A percentile compares a stretch with the other conserved stretches of the same genome.
Evolutionary conservation across 2,113 vertebrate genomes (phyloP).

Genomic region (Archocentrus centrarchus): DNA sequence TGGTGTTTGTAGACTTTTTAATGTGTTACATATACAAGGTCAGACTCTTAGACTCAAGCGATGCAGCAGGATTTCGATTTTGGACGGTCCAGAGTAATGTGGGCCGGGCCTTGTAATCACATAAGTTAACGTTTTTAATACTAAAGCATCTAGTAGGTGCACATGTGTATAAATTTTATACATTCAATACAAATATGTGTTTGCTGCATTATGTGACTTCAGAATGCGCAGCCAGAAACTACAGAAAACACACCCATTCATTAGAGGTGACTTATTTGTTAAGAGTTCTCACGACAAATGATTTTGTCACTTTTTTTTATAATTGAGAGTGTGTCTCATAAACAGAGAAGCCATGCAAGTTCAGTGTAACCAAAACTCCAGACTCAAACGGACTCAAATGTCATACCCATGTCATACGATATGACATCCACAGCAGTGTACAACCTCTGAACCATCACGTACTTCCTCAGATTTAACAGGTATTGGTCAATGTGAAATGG

Average conservation of each 20-base stretch:
- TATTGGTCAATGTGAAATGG: not conserved
- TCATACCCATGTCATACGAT: not conserved
- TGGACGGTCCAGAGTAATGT: too few relatives aligned
- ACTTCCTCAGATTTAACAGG: not conserved
- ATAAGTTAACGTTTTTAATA: not conserved
- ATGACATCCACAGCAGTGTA: not conserved
- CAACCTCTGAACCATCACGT: not conserved
- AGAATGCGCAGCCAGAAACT: not conserved
- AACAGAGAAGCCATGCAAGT: not conserved
- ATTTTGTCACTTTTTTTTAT: not conserved
- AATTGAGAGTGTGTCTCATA: not conserved
- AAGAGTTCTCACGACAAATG: not conserved
- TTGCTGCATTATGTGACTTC: not conserved
- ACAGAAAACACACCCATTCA: not conserved
- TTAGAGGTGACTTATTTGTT: not conserved
- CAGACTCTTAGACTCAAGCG: not conserved
- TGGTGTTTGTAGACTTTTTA: conserved; percentile 40
- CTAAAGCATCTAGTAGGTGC: not conserved
- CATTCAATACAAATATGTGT: not conserved
- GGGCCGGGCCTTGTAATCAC: too few relatives aligned
- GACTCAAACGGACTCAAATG: not conserved
- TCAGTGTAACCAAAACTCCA: not conserved
- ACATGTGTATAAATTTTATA: too few relatives aligned
- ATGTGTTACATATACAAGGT: not conserved
- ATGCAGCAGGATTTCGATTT: too few relatives aligned